Base-by-base conservation (phyloP, 1,140 invertebrate genomes). In the Megalopta genalis region DNA sequence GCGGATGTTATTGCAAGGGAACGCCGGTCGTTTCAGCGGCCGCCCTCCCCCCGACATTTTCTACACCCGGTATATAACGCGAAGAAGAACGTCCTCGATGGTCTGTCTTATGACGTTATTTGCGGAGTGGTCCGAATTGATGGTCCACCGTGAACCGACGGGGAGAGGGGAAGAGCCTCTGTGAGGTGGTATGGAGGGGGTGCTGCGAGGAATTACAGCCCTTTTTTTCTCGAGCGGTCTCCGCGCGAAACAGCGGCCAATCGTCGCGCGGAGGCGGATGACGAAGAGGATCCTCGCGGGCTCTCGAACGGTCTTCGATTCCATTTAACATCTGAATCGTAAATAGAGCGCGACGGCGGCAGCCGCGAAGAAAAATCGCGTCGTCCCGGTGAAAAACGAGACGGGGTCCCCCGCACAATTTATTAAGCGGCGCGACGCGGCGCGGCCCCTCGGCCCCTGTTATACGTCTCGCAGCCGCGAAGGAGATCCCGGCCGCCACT, bases 51-150 rank as follows among this genome's bases (percentile, higher is more conserved):
- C 49, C 73, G 78, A 88, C 90, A 90, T 90, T 89, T 90, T 89
- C 90, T 88, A 88, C 82, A 82, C 67, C 74, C 80, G 82, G 68
- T 87, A 83, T 81, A 88, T 86, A 85, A 85, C 82, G 71, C 65
- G 77, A 42, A 39, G 66, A 80, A 77, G 69, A 83, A 71, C 76
- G 78, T 71, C 77, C 72, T 67, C 74, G 83, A 88, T 85, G 82
- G 84, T 81, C 82, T 89, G 88, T 87, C 86, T 86, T 87, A 88
- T 81, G 77, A 86, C 84, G 86, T 89, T 89, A 89, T 90, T 89
- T 88, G 85, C 85, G 79, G 78, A 89, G 84, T 84, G 86, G 71
- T 70, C 82, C 64, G 70, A 87, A 89, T 86, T 71, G 85, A 88
- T 81, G 78, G 70, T 71, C 78, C 76, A 69, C 64, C 68, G 80